phyloP scores from a whole-genome alignment of 2,113 vertebrate genomes.

The Rhinogobius similis region DNA sequence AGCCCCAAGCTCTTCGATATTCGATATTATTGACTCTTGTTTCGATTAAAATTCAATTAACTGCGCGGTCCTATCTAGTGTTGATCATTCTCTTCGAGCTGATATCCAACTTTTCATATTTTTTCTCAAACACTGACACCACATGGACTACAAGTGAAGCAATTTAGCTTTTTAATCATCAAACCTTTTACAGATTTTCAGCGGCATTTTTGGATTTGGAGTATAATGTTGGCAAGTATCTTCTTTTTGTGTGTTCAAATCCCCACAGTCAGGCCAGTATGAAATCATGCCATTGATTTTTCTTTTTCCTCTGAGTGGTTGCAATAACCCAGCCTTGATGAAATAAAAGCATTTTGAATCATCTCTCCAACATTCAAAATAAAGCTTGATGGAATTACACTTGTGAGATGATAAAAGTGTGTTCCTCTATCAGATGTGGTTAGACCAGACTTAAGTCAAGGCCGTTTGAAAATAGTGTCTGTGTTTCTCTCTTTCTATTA shows the following conservation, averaged over 20 bases:
- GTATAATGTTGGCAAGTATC: not conserved
- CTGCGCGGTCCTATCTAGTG: not conserved
- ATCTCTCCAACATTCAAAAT: not conserved
- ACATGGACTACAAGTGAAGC: not conserved
- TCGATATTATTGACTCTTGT: too few species aligned
- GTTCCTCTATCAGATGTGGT: not conserved
- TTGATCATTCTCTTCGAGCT: not conserved
- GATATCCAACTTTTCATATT: not conserved
- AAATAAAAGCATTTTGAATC: conserved; percentile 4
- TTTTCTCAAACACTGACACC: not conserved
- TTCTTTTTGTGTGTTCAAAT: not conserved
- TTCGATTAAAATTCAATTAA: too few species aligned
- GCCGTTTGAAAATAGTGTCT: conserved; percentile 40
- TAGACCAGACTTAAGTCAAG: conserved; percentile 3
- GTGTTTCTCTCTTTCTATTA: conserved; percentile 28
- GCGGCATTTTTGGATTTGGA: not conserved
- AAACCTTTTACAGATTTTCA: not conserved
- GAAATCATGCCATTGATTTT: not conserved
- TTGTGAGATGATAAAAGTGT: not conserved
- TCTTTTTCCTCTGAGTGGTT: not conserved
- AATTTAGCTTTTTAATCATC: not conserved
- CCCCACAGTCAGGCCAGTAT: not conserved
- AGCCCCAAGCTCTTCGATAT: too few species aligned
- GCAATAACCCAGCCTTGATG: not conserved
- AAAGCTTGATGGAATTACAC: not conserved